Evolutionary conservation across 2,797 vertebrate genomes (phyloP).

Genomic region (Oreortyx pictus): DNA sequence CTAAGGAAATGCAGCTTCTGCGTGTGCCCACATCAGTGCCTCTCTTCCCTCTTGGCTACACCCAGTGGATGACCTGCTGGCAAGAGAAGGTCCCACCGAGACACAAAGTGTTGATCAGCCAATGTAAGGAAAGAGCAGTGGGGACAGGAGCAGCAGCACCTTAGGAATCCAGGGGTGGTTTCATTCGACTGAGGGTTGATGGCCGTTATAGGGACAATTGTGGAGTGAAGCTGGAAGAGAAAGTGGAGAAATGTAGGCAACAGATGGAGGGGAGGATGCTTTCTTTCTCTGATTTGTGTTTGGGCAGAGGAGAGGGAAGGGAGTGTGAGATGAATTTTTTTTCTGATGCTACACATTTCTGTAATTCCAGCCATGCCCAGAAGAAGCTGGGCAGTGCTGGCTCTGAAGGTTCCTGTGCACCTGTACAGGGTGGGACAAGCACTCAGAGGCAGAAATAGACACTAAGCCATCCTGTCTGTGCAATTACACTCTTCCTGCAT

Average conservation of each 20-base stretch:
- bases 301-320: not conserved
- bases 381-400: slow-evolving; percentile 20
- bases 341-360: not conserved
- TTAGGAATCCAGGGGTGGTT: not conserved
- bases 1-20: not conserved
- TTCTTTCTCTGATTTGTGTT: not conserved
- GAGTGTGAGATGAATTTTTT: accelerated
- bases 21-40: not conserved
- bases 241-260: not conserved
- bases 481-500: slow-evolving; percentile 58
- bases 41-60: not conserved
- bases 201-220: not conserved
- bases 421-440: slow-evolving; percentile 62
- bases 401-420: slow-evolving; percentile 6
- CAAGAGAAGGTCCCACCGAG: not conserved
- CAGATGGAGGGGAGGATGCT: not conserved
- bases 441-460: slow-evolving; percentile 55
- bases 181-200: not conserved
- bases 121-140: not conserved
- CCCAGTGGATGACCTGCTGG: not conserved
- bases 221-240: not conserved
- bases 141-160: not conserved
- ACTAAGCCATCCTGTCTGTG: slow-evolving; percentile 35
- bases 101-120: not conserved
- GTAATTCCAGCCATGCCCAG: not conserved